phyloP scores from a whole-genome alignment of 2,888 invertebrate genomes.

The Drosophila parthenogenetica region DNA sequence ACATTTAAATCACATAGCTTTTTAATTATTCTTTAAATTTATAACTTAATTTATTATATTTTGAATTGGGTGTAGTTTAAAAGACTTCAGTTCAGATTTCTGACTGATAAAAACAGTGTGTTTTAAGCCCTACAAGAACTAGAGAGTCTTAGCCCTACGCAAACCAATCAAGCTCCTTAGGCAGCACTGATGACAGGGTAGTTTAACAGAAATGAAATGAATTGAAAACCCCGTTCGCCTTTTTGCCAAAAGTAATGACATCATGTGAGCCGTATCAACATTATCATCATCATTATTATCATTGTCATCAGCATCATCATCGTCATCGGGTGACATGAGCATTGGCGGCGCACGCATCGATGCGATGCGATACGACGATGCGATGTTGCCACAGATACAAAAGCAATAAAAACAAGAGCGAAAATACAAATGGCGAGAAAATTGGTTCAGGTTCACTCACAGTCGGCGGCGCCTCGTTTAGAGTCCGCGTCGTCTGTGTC shows the following conservation, averaged over 20 bases:
- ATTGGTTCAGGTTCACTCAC: slow-evolving; percentile 66
- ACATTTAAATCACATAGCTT: too few relatives aligned
- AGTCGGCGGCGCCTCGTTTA: slow-evolving; percentile 57
- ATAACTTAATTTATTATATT: too few relatives aligned
- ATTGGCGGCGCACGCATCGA: slow-evolving; percentile 8
- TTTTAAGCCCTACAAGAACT: background rate
- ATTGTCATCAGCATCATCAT: background rate
- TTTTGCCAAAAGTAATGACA: slow-evolving; percentile 71
- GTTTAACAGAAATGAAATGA: slow-evolving; percentile 13
- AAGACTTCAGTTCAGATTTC: background rate
- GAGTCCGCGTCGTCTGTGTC: slow-evolving; percentile 40
- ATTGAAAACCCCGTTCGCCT: slow-evolving; percentile 21
- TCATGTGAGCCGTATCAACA: slow-evolving; percentile 54
- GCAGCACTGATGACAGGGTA: slow-evolving; percentile 21
- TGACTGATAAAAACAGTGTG: background rate
- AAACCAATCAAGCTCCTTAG: background rate
- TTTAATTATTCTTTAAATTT: too few relatives aligned
- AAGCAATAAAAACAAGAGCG: slow-evolving; percentile 54
- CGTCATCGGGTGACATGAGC: slow-evolving; percentile 14
- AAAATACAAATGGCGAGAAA: slow-evolving; percentile 58
- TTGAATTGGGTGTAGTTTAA: too few relatives aligned
- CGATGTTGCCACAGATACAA: slow-evolving; percentile 35
- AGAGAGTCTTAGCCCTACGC: background rate
- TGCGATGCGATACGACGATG: background rate
- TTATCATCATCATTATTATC: background rate